A percentile compares a stretch with the other conserved stretches of the same genome.
Evolutionary conservation across 2,888 invertebrate genomes (phyloP).

Genomic region (Metacarcinus magister): DNA sequence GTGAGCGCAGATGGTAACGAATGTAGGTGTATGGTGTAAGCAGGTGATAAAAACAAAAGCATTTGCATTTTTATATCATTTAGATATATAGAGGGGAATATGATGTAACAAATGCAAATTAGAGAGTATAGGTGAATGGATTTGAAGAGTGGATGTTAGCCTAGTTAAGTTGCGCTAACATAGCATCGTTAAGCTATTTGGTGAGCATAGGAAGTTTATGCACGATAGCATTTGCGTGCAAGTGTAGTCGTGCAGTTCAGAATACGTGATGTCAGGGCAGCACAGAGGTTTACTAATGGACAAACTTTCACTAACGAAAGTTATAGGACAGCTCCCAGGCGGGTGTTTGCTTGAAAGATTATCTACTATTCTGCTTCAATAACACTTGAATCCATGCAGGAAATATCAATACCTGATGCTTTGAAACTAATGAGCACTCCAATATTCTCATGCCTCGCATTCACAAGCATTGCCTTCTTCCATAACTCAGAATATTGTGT

Average conservation of each 20-base stretch:
- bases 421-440: not conserved
- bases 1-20: not conserved
- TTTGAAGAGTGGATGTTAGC: not conserved
- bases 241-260: not conserved
- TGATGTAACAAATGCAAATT: not conserved
- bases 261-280: not conserved
- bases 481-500: not conserved
- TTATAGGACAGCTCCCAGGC: not conserved
- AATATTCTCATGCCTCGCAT: not conserved
- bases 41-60: not conserved
- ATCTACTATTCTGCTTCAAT: not conserved
- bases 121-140: not conserved
- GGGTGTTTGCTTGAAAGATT: not conserved
- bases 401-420: not conserved
- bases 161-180: not conserved
- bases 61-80: not conserved
- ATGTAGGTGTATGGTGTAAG: not conserved
- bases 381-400: not conserved
- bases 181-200: not conserved
- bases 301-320: not conserved
- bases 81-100: no score
- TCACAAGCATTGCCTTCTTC: not conserved
- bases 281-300: not conserved
- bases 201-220: not conserved
- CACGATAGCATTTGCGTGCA: not conserved